Percentiles rank a stretch among this genome's conserved stretches.
Conservation (phyloP, 2,888 invertebrate genomes). For the Dolichopus griseipennis region DNA sequence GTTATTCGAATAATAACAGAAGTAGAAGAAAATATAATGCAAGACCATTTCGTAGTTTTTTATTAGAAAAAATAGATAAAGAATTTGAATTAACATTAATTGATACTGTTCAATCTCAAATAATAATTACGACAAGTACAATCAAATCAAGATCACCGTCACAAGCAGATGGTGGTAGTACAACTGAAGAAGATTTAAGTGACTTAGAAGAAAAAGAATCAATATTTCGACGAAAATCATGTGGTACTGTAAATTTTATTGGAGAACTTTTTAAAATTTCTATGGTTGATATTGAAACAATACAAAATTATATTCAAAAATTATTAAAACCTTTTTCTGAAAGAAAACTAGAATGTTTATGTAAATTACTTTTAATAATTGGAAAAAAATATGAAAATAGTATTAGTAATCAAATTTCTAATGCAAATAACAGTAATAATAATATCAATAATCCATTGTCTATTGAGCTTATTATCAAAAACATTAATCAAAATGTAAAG, state of each 20-base stretch:
- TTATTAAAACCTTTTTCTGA: slow-evolving; percentile 66
- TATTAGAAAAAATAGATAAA: slow-evolving; percentile 48
- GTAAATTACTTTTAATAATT: slow-evolving; percentile 76
- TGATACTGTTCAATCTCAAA: slow-evolving; percentile 46
- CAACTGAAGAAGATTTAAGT: slow-evolving; percentile 58
- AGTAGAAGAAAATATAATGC: slow-evolving; percentile 48
- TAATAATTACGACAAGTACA: slow-evolving; percentile 27
- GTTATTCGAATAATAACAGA: slow-evolving; percentile 31
- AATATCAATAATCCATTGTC: not conserved
- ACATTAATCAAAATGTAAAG: slow-evolving; percentile 57
- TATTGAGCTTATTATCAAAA: slow-evolving; percentile 49
- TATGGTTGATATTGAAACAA: slow-evolving; percentile 75
- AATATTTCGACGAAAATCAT: slow-evolving; percentile 63
- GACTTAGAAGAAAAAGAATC: slow-evolving; percentile 62
- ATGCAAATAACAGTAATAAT: not conserved
- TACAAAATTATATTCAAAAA: slow-evolving; percentile 69
- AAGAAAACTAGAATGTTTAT: slow-evolving; percentile 83
- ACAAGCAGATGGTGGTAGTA: slow-evolving; percentile 25
- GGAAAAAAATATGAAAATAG: slow-evolving; percentile 64
- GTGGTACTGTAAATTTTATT: slow-evolving; percentile 73
- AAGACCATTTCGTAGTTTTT: slow-evolving; percentile 38
- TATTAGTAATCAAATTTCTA: too few relatives aligned
- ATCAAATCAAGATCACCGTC: slow-evolving; percentile 35
- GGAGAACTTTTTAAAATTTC: slow-evolving; percentile 79
- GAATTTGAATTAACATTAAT: slow-evolving; percentile 74